Percentiles rank a stretch among this genome's conserved stretches.
Conservation (phyloP, 2,888 invertebrate species). For the Erynnis tages region DNA sequence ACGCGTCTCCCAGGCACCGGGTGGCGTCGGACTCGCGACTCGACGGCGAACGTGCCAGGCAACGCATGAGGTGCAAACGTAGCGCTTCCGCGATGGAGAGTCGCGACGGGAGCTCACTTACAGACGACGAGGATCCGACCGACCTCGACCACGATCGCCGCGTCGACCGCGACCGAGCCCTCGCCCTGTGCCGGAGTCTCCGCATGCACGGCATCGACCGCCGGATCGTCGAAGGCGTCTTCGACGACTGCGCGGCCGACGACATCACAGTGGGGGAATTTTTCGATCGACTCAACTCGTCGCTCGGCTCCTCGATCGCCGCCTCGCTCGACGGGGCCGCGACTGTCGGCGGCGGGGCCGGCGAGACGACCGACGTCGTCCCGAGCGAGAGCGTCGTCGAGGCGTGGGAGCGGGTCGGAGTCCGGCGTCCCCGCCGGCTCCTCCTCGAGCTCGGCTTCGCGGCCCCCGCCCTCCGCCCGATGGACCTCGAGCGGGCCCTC, state of each 20-base stretch:
- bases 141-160: slow-evolving; percentile 59
- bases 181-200: slow-evolving; percentile 61
- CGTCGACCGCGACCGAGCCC: slow-evolving; percentile 58
- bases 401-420: slow-evolving; percentile 87
- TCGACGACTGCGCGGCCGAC: slow-evolving; percentile 47
- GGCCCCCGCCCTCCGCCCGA: slow-evolving; percentile 78
- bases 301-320: slow-evolving; percentile 56
- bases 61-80: slow-evolving; percentile 52
- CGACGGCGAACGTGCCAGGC: slow-evolving; percentile 47
- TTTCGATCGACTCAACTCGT: slow-evolving; percentile 62
- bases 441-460: slow-evolving; percentile 86
- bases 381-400: slow-evolving; percentile 82
- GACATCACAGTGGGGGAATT: slow-evolving; percentile 73
- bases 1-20: slow-evolving; percentile 45
- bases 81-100: slow-evolving; percentile 59
- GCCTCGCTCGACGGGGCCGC: slow-evolving; percentile 38
- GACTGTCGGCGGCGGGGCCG: slow-evolving; percentile 25
- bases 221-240: slow-evolving; percentile 57
- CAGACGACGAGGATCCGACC: slow-evolving; percentile 34
- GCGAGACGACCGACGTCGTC: slow-evolving; percentile 41
- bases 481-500: slow-evolving; percentile 84
- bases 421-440: slow-evolving; percentile 83
- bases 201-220: slow-evolving; percentile 64
- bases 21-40: slow-evolving; percentile 61
- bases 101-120: slow-evolving; percentile 33